phyloP scores from a whole-genome alignment of 2,797 vertebrate species.

The Mallotus villosus region DNA sequence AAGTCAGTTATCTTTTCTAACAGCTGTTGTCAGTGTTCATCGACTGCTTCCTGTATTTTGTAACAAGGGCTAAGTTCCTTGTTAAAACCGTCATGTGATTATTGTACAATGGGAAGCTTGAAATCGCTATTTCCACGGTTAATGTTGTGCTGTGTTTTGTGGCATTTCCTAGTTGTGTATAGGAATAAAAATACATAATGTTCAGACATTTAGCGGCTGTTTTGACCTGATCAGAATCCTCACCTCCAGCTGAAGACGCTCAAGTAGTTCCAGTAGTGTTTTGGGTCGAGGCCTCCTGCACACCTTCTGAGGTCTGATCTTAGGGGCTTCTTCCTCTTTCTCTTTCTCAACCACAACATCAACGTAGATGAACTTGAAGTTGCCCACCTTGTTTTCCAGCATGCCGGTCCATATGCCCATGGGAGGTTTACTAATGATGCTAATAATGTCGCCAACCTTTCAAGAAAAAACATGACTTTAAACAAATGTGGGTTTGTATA shows the following conservation, averaged over 20 bases:
- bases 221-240: conserved; percentile 35
- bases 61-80: neutral
- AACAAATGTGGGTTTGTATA: neutral
- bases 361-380: conserved; percentile 98
- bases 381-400: conserved; percentile 93
- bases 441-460: conserved; percentile 93
- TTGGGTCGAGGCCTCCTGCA: conserved; percentile 79
- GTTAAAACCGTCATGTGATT: neutral
- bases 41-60: neutral
- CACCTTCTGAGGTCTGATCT: conserved; percentile 75
- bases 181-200: neutral
- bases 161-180: neutral
- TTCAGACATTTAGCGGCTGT: neutral
- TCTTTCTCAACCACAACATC: conserved; percentile 81
- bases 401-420: conserved; percentile 99
- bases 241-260: conserved; percentile 88
- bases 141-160: neutral
- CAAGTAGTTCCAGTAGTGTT: conserved; percentile 87
- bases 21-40: neutral
- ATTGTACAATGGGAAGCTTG: neutral
- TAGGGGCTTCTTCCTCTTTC: conserved; percentile 75
- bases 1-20: neutral
- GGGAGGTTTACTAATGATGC: conserved; percentile 92
- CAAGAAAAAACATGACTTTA: conserved; percentile 11
- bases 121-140: neutral